Conservation (phyloP, 64 coral and sea anemone genomes). For the Stichodactyla mertensii region DNA sequence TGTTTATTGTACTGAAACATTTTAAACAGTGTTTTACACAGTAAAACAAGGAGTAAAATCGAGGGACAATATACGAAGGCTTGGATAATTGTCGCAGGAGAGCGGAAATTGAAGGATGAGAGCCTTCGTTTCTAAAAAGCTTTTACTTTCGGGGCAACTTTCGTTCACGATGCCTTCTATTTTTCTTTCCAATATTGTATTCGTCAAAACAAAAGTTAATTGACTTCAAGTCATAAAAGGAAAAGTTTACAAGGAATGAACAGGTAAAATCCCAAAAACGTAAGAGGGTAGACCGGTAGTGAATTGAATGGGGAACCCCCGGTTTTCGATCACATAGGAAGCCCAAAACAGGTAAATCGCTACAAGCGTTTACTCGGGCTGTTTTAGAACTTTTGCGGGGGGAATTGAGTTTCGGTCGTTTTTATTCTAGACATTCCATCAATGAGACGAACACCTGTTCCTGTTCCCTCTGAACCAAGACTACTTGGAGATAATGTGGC, state of each 20-base stretch:
- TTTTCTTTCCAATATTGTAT: neutral
- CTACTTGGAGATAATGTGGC: constrained; percentile 52
- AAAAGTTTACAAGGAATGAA: neutral
- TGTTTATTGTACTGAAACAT: too few relatives aligned
- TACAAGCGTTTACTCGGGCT: neutral
- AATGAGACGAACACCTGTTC: neutral
- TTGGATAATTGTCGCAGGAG: neutral
- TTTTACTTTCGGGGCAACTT: constrained; percentile 1
- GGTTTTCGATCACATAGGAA: neutral
- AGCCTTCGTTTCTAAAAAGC: neutral
- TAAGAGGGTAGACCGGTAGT: neutral
- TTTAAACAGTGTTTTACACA: neutral
- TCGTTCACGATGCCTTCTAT: neutral
- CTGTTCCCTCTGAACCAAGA: constrained; percentile 30
- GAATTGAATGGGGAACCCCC: neutral
- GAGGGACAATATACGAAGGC: neutral
- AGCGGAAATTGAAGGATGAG: neutral
- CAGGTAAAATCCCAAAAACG: neutral
- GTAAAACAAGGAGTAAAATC: neutral
- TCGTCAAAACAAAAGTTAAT: neutral
- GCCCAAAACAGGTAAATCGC: neutral
- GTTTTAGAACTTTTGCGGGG: neutral
- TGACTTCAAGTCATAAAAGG: neutral
- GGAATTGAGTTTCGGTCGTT: neutral
- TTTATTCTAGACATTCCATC: neutral